Conservation (phyloP, 2,797 vertebrate genomes). For the Lutjanus campechanus region DNA sequence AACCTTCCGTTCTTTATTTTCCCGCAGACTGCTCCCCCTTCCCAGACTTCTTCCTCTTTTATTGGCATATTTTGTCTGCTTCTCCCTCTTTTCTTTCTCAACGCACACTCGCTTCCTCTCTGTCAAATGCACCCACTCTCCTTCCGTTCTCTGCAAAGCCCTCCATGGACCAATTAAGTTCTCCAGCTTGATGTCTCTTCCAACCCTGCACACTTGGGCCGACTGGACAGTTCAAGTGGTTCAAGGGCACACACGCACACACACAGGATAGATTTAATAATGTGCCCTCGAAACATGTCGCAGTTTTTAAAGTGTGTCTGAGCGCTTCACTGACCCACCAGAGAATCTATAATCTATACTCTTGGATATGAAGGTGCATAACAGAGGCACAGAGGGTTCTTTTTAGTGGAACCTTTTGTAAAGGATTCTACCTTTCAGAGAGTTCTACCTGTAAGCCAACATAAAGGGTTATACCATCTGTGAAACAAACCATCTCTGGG, state of each 20-base stretch:
- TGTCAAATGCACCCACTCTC: slow-evolving; percentile 26
- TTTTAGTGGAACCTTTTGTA: too few relatives aligned
- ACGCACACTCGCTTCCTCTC: slow-evolving; percentile 13
- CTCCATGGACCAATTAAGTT: slow-evolving; percentile 75
- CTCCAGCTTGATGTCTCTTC: slow-evolving; percentile 56
- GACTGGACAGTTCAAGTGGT: slow-evolving; percentile 62
- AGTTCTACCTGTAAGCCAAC: too few relatives aligned
- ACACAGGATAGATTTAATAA: slow-evolving; percentile 36
- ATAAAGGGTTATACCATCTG: too few relatives aligned
- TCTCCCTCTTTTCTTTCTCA: slow-evolving; percentile 2
- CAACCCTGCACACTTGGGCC: slow-evolving; percentile 38
- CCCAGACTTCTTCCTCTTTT: slow-evolving; percentile 17
- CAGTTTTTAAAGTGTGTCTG: slow-evolving; percentile 27
- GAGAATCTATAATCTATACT: slow-evolving; percentile 24
- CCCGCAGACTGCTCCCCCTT: slow-evolving; percentile 34
- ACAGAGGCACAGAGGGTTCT: too few relatives aligned
- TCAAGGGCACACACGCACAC: slow-evolving; percentile 52
- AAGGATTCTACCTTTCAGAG: too few relatives aligned
- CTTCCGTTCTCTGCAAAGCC: slow-evolving; percentile 38
- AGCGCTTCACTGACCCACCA: slow-evolving; percentile 20
- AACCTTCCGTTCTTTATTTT: slow-evolving; percentile 43
- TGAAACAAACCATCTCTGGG: too few relatives aligned
- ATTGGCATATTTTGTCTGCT: slow-evolving; percentile 40
- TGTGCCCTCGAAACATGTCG: slow-evolving; percentile 22
- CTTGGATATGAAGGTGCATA: too few relatives aligned